Base-by-base conservation (phyloP, 2,113 vertebrate genomes). In the Pygoscelis antarcticus region DNA sequence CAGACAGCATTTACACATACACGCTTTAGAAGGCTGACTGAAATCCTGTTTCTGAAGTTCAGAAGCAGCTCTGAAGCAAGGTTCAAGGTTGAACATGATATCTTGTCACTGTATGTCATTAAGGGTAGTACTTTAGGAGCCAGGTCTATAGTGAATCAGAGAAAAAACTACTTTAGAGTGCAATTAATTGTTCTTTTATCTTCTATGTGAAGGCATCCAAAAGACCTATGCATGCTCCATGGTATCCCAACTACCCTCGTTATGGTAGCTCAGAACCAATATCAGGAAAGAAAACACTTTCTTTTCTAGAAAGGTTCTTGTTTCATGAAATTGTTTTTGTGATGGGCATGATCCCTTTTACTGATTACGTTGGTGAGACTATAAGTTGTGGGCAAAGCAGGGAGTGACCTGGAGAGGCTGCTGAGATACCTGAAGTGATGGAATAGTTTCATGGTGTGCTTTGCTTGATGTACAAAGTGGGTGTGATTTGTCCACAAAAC, bases 1-100 rank as follows among this genome's bases (percentile, higher is more conserved):
- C 20, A 64, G 87, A 65, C 85, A 86, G 51, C 85, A 96, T 97
- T 93, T 96, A 89, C 55, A 93, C 68, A 36, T 27, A 71, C 11
- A 34, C 36, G 54, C 68, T 93, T 93, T 60, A 94, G 77, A 97
- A 75, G 60, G 75, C 84, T 86, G 38, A 89, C 70, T 87, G 83
- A 90, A 96, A 92, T 90, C 75, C 62, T 81, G 32, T 57, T 87
- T 49, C 19, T 30, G n/a, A 54, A 36, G 8, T 36, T 68, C 58
- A 77, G 44, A 64, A 85, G 74, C 44, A 82, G 11, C 19, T 90
- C 65, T 79, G 74, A 82, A 84, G 46, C 27, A 87, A 89, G 40
- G 36, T 36, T 88, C 42, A 76, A 51, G 16, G 36, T 23, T 80
- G 54, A 76, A 60, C 36, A 38, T 55, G 22, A 1, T 49, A 83